Evolutionary conservation across 2,797 vertebrate species (phyloP), one percentile per base, ranked within the genome.

Genomic region (Sebastes trivittatus): DNA sequence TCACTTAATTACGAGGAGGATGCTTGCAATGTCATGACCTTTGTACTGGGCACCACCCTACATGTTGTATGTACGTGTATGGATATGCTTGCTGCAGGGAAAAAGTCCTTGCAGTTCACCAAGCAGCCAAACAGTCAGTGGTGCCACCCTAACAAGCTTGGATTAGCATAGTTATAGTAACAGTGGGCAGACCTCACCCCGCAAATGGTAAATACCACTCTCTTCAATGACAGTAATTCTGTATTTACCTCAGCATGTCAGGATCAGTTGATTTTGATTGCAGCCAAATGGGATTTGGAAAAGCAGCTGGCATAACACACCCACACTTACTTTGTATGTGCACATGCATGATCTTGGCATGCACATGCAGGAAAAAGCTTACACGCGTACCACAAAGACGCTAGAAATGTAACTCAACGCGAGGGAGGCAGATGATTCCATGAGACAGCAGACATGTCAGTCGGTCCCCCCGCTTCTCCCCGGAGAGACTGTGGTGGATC

Each of bases 231-330:
- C 78, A 81, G 67, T 79, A 68, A 84, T 82, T 87, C 83, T 75
- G 67, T 82, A 68, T 82, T 87, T 87, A 85, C 79, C 55, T 82
- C 77, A 10, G 3, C 74, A 30, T 80, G 68, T 83, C 71, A 61
- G 75, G 72, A 86, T 86, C 78, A 84, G 49, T 79, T 85, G 77
- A 88, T 88, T 76, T 87, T 42, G 88, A 86, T 87, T 89, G 82
- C 81, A 82, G 75, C 54, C 78, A 78, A 83, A 84, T 23, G 77
- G 62, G 82, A 90, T 90, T 89, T 83, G 36, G 32, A 70, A 82
- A 87, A 42, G 72, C 78, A 75, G 74, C 74, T 87, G 70, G 70
- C 72, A 49, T 87, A 79, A 73, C 71, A 75, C 42, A 74, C 72
- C 65, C 74, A 80, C 81, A 23, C 71, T 29, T 23, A n/a, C 64